A percentile compares a stretch with the other conserved stretches of the same genome.
These are phyloP conservation scores for Willowsia nigromaculata DNA, from an alignment of 2,888 invertebrate species.

Conservation along the genomic window DNA sequence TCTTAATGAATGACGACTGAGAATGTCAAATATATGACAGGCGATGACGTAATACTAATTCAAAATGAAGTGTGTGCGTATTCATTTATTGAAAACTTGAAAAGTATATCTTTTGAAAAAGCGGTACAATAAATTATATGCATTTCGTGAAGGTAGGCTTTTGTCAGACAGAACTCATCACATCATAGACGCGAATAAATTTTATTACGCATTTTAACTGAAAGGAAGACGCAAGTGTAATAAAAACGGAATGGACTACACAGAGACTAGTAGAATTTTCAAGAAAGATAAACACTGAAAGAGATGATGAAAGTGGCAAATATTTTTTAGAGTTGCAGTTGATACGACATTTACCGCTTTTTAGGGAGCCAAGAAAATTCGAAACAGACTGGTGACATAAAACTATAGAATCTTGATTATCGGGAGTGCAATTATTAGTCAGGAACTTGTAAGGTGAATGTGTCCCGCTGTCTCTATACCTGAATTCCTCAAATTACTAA, in stretches of 20 bases:
- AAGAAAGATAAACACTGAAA: not conserved
- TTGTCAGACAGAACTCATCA: not conserved
- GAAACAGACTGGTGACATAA: not conserved
- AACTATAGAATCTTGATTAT: not conserved
- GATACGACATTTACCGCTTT: not conserved
- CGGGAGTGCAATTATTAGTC: not conserved
- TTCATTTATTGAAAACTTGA: not conserved
- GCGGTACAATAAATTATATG: not conserved
- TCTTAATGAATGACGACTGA: constrained; percentile 5
- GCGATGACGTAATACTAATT: constrained; percentile 18
- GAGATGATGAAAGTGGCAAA: not conserved
- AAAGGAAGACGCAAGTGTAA: not conserved
- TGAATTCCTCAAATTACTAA: not conserved
- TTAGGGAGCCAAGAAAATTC: too few species aligned
- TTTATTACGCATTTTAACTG: not conserved
- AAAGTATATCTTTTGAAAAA: not conserved
- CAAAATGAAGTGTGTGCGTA: not conserved
- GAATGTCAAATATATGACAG: constrained; percentile 17
- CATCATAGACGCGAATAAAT: not conserved
- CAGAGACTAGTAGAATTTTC: not conserved
- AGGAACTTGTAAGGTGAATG: not conserved
- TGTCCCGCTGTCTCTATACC: not conserved
- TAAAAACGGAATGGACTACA: not conserved
- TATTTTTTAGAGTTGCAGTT: not conserved
- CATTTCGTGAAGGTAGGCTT: not conserved